phyloP scores from a whole-genome alignment of 2,888 invertebrate genomes.

The Ferrisia virgata region DNA sequence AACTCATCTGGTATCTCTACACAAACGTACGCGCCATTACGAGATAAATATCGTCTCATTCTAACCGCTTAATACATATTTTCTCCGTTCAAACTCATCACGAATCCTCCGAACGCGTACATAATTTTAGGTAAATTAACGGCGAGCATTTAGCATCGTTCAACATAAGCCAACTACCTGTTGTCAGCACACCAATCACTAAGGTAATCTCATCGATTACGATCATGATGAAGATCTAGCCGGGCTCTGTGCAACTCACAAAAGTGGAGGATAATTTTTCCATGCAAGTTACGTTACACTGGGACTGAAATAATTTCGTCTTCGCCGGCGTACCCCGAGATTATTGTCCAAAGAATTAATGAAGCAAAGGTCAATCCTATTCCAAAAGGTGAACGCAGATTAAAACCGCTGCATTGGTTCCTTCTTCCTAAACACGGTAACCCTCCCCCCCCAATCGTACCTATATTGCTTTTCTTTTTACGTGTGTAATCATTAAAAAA shows the following conservation, averaged over 20 bases:
- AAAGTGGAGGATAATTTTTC: background rate
- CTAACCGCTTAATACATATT: background rate
- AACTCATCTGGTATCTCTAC: too few species aligned
- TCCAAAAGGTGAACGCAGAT: constrained; percentile 44
- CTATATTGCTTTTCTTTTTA: background rate
- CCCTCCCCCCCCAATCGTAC: background rate
- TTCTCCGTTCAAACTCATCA: background rate
- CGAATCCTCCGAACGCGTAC: background rate
- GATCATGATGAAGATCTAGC: constrained; percentile 34
- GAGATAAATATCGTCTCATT: background rate
- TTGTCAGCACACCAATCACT: constrained; percentile 25
- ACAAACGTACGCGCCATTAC: background rate
- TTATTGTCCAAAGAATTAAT: constrained; percentile 46
- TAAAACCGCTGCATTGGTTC: constrained; percentile 35
- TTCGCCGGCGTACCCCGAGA: background rate
- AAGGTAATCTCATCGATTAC: constrained; percentile 26
- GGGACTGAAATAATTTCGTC: background rate
- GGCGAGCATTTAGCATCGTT: background rate
- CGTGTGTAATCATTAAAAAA: constrained; percentile 13
- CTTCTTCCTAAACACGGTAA: background rate
- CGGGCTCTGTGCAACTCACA: background rate
- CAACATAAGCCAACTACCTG: constrained; percentile 19
- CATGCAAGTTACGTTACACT: background rate
- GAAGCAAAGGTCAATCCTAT: constrained; percentile 45
- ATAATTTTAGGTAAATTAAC: background rate